phyloP scores from a whole-genome alignment of 2,888 invertebrate genomes.

The Pollenia labialis region DNA sequence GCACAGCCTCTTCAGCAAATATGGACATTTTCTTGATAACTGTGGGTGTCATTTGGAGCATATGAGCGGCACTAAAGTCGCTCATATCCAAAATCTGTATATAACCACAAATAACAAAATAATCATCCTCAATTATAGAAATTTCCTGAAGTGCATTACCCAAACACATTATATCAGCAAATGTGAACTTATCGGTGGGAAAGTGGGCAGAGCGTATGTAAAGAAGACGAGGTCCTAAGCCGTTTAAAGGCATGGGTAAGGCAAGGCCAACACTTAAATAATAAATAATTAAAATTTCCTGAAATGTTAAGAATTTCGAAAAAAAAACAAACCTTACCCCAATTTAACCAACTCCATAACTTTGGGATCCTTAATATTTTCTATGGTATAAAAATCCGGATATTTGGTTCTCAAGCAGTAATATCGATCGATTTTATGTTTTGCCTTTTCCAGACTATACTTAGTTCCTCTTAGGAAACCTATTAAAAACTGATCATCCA shows the following conservation, averaged over 20 bases:
- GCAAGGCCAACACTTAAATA: conserved; percentile 70
- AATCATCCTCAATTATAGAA: conserved; percentile 86
- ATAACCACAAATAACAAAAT: conserved; percentile 85
- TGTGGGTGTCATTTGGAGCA: conserved; percentile 86
- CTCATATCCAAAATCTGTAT: conserved; percentile 86
- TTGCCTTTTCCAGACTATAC: conserved; percentile 85
- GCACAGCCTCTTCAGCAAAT: conserved; percentile 86
- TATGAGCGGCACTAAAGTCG: conserved; percentile 85
- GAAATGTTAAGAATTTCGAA: too few relatives aligned
- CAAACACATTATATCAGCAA: conserved; percentile 85
- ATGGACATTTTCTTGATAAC: conserved; percentile 86
- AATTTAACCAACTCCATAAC: background rate
- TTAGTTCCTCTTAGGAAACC: conserved; percentile 85
- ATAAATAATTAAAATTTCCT: too few relatives aligned
- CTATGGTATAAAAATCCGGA: conserved; percentile 85
- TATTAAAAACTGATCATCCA: conserved; percentile 84
- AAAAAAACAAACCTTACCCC: conserved; percentile 19
- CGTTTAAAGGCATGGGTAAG: conserved; percentile 80
- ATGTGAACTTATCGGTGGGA: conserved; percentile 84
- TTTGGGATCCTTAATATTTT: conserved; percentile 75
- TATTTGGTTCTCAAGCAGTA: conserved; percentile 84
- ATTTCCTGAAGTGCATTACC: conserved; percentile 86
- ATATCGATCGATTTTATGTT: conserved; percentile 84
- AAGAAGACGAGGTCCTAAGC: conserved; percentile 84
- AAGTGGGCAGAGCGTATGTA: conserved; percentile 85